Conservation (phyloP, 2,888 invertebrate genomes). For the Melanotus villosus region DNA sequence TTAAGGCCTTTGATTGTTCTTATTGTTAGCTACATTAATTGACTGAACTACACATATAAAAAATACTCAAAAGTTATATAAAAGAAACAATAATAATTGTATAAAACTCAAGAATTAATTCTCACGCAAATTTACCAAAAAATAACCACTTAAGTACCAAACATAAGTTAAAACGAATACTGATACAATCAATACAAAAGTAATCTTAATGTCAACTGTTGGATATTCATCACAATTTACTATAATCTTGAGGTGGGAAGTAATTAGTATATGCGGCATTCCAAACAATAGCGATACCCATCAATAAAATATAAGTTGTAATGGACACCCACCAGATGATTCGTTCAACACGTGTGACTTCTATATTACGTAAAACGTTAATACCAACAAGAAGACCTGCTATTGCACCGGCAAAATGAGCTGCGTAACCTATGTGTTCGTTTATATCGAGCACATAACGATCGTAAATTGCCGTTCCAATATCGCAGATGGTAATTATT, state of each 20-base stretch:
- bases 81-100: too few relatives aligned
- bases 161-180: too few relatives aligned
- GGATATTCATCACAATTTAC: slow-evolving; percentile 4
- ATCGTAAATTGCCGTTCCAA: slow-evolving; percentile 92
- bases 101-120: too few relatives aligned
- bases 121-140: too few relatives aligned
- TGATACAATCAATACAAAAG: too few relatives aligned
- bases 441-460: slow-evolving; percentile 80
- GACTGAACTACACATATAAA: too few relatives aligned
- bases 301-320: slow-evolving; percentile 68
- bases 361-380: slow-evolving; percentile 75
- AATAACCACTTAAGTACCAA: too few relatives aligned
- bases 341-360: slow-evolving; percentile 73
- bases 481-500: slow-evolving; percentile 85
- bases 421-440: slow-evolving; percentile 92
- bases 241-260: slow-evolving; percentile 56
- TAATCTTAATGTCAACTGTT: too few relatives aligned
- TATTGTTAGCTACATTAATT: too few relatives aligned
- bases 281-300: slow-evolving; percentile 71
- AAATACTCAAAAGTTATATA: too few relatives aligned
- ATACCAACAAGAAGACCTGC: slow-evolving; percentile 84
- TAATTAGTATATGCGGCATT: slow-evolving; percentile 68
- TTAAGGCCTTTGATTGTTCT: too few relatives aligned
- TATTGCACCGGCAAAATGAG: slow-evolving; percentile 92
- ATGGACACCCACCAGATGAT: slow-evolving; percentile 74